Conservation (phyloP, 1,140 invertebrate genomes). For the Listronotus oregonensis region DNA sequence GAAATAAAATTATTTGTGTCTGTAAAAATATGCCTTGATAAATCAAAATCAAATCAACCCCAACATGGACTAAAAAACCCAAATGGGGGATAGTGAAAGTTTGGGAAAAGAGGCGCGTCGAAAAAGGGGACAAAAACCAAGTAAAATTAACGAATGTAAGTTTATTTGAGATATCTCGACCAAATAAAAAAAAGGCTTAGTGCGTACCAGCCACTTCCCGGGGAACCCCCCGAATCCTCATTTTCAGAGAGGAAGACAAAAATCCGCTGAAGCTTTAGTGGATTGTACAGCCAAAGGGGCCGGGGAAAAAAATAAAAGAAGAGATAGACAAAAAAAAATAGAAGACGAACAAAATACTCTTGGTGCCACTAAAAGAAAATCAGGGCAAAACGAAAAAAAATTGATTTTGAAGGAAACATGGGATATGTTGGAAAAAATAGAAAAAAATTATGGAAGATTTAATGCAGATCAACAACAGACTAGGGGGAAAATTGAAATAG, state of each 20-base stretch:
- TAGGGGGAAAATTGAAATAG: no score
- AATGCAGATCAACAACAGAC: no score
- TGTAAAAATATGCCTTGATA: no score
- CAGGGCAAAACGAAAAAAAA: no score
- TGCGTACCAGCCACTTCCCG: slow-evolving; percentile 7
- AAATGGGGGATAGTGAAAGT: slow-evolving; percentile 5
- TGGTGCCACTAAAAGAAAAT: no score
- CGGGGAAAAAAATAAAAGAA: not conserved
- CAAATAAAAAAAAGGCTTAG: slow-evolving; percentile 6
- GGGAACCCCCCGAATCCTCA: not conserved
- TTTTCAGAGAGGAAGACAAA: not conserved
- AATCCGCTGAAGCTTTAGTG: not conserved
- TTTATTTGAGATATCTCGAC: slow-evolving; percentile 14
- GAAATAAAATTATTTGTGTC: no score
- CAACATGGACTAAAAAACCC: not conserved
- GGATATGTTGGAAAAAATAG: not conserved
- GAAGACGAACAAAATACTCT: no score
- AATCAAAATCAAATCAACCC: no score
- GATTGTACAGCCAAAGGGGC: no score
- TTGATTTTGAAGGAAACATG: not conserved
- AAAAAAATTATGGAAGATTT: no score
- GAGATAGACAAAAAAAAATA: slow-evolving; percentile 2
- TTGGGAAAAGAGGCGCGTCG: not conserved
- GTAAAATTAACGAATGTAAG: not conserved
- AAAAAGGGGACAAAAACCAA: not conserved